Conservation (phyloP, 2,797 vertebrate genomes). For the Lacerta agilis region DNA sequence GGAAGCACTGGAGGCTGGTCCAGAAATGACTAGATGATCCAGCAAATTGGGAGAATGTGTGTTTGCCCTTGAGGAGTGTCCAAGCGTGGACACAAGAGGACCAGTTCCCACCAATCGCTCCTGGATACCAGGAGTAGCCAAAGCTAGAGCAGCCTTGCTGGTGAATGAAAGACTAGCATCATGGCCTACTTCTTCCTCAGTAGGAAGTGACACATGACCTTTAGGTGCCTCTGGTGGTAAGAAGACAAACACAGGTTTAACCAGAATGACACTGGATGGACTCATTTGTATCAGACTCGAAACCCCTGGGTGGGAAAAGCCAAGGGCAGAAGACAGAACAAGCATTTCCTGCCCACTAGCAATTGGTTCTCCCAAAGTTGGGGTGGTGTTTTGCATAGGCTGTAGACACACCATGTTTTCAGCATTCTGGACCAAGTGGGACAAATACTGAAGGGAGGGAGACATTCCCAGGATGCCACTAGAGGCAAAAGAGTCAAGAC, state of each 20-base stretch:
- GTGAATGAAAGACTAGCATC: neutral
- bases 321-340: neutral
- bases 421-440: constrained; percentile 29
- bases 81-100: fast-evolving
- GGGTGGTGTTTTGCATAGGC: constrained; percentile 18
- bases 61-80: fast-evolving
- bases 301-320: neutral
- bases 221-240: neutral
- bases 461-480: neutral
- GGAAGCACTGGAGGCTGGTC: neutral
- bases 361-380: neutral
- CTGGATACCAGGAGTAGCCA: neutral
- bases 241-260: constrained; percentile 61
- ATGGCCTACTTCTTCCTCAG: neutral
- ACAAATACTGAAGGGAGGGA: constrained; percentile 15
- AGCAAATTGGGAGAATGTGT: fast-evolving
- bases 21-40: fast-evolving
- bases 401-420: constrained; percentile 58
- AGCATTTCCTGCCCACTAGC: constrained; percentile 16
- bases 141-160: fast-evolving
- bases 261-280: constrained; percentile 49
- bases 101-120: neutral
- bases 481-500: neutral
- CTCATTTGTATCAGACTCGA: neutral
- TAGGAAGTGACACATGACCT: fast-evolving